A percentile compares a stretch with the other conserved stretches of the same genome.
Evolutionary conservation across 2,888 invertebrate species (phyloP).

Genomic region (Parthenolecanium corni): DNA sequence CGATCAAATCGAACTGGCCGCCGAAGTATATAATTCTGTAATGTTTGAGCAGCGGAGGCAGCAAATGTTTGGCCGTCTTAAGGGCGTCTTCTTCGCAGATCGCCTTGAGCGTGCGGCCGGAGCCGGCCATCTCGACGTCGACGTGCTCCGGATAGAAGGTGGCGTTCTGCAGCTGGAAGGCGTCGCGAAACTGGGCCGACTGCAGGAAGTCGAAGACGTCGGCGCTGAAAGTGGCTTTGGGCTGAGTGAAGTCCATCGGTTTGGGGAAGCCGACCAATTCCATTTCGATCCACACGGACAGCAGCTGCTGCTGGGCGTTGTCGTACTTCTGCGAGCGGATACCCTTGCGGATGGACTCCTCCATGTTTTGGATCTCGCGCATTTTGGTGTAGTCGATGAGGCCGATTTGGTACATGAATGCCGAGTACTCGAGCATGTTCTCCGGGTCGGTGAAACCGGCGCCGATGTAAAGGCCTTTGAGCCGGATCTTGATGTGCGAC

Average conservation of each 20-base stretch:
- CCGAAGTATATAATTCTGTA: not conserved
- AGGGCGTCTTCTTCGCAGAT: not conserved
- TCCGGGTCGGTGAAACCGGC: slow-evolving; percentile 1
- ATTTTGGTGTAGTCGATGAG: slow-evolving; percentile 10
- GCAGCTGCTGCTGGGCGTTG: slow-evolving; percentile 2
- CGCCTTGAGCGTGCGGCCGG: not conserved
- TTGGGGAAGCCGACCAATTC: not conserved
- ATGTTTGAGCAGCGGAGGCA: not conserved
- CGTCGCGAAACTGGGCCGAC: not conserved
- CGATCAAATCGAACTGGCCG: slow-evolving; percentile 4
- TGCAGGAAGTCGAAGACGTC: not conserved
- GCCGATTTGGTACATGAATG: slow-evolving; percentile 7
- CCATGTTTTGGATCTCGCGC: not conserved
- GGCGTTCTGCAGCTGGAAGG: not conserved
- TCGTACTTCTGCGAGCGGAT: slow-evolving; percentile 7
- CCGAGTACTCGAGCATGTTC: slow-evolving; percentile 1
- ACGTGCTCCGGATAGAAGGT: not conserved
- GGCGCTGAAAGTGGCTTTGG: not conserved
- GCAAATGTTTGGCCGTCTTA: not conserved
- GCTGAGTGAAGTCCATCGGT: slow-evolving; percentile 1
- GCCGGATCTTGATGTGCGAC: slow-evolving; percentile 2
- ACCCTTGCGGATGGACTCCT: not conserved
- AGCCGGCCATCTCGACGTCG: not conserved
- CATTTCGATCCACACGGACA: not conserved
- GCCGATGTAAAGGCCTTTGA: slow-evolving; percentile 8